These are phyloP conservation scores for Blera fallax DNA, from an alignment of 2,888 invertebrate genomes.

Conservation along the genomic window DNA sequence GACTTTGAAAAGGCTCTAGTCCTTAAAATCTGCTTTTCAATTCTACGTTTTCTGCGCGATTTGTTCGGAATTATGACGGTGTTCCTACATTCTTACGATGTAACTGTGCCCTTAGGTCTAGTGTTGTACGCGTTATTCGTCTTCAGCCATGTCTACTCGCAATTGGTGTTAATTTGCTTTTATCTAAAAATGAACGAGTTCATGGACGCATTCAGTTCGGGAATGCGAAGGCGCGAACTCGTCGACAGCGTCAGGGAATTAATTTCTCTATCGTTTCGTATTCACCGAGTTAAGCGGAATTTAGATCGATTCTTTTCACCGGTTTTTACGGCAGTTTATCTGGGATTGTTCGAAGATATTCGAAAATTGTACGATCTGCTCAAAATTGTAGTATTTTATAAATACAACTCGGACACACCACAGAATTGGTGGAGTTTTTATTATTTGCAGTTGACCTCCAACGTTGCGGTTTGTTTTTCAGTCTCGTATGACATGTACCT, in stretches of 20 bases:
- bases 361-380: neutral
- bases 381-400: neutral
- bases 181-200: neutral
- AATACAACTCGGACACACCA: too few relatives aligned
- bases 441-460: too few relatives aligned
- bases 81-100: neutral
- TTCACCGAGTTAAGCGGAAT: neutral
- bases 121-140: neutral
- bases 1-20: neutral
- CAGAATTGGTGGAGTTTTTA: too few relatives aligned
- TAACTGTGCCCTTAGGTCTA: neutral
- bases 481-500: neutral
- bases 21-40: neutral
- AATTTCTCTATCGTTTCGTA: neutral
- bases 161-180: neutral
- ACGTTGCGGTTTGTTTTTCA: neutral
- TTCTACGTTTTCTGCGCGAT: neutral
- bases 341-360: neutral
- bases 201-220: neutral
- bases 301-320: neutral
- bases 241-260: neutral
- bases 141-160: neutral
- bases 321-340: neutral
- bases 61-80: neutral
- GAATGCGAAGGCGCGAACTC: neutral